Percentiles rank a stretch among this genome's conserved stretches.
Evolutionary conservation across 2,888 invertebrate genomes (phyloP).

Genomic region (Hyppa rectilinea): DNA sequence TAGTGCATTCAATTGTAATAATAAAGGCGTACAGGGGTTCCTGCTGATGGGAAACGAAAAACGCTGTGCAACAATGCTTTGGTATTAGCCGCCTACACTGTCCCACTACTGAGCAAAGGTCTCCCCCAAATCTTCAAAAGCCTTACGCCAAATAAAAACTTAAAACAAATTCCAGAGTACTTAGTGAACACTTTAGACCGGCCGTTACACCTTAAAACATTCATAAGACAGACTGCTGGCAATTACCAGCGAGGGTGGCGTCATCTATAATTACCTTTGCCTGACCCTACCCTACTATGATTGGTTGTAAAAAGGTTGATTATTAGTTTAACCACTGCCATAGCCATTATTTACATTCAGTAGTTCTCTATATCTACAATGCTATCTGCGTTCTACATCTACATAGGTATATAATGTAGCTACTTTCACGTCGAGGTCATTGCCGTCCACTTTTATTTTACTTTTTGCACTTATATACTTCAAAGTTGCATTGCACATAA

Average conservation of each 20-base stretch:
- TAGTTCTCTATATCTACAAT: background rate
- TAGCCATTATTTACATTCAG: constrained; percentile 15
- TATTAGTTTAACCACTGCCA: constrained; percentile 3
- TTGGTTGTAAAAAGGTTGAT: constrained; percentile 8
- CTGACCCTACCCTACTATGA: background rate
- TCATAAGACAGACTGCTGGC: background rate
- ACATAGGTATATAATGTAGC: constrained; percentile 19
- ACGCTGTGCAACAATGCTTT: too few relatives aligned
- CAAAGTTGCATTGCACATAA: constrained; percentile 1
- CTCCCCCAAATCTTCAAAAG: too few relatives aligned
- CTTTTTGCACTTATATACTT: constrained; percentile 7
- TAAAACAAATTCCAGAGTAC: too few relatives aligned
- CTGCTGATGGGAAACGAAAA: background rate
- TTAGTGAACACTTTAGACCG: background rate
- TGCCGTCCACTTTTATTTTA: constrained; percentile 26
- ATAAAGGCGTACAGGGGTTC: background rate
- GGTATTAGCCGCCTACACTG: too few relatives aligned
- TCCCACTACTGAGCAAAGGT: too few relatives aligned
- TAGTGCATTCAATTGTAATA: background rate
- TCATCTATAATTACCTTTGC: background rate
- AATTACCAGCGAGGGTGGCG: background rate
- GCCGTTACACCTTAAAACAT: background rate
- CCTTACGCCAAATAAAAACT: too few relatives aligned
- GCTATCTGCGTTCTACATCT: constrained; percentile 20
- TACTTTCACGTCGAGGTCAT: constrained; percentile 59